Evolutionary conservation across 2,888 invertebrate genomes (phyloP).

Genomic region (Drosophila macrospina): DNA sequence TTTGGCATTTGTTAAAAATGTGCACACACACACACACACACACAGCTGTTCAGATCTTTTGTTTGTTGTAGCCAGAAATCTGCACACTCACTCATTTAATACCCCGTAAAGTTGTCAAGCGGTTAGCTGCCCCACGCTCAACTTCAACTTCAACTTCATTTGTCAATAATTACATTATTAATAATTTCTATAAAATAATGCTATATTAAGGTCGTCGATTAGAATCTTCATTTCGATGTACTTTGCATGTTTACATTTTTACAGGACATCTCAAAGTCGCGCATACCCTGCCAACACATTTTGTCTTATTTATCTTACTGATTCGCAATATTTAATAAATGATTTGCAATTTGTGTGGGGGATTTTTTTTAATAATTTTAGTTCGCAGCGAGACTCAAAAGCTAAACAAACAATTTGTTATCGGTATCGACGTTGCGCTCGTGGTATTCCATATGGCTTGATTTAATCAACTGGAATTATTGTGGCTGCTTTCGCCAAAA

Average conservation of each 20-base stretch:
- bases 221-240: not conserved
- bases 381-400: not conserved
- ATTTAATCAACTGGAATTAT: not conserved
- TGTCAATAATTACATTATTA: not conserved
- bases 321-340: conserved; percentile 47
- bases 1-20: conserved; percentile 42
- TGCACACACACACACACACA: conserved; percentile 3
- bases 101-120: not conserved
- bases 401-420: conserved; percentile 6
- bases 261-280: conserved; percentile 21
- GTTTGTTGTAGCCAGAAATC: conserved; percentile 22
- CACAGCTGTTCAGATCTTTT: conserved; percentile 17
- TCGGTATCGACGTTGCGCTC: conserved; percentile 10
- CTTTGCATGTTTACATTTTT: not conserved
- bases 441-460: conserved; percentile 5
- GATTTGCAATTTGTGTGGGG: conserved; percentile 43
- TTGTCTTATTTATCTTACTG: conserved; percentile 23
- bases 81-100: conserved; percentile 10
- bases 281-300: not conserved
- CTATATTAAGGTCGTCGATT: not conserved
- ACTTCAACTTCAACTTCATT: not conserved
- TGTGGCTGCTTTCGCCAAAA: not conserved
- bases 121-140: not conserved
- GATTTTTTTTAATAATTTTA: not conserved
- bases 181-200: not conserved